Percentiles rank a stretch among this genome's conserved stretches.
Evolutionary conservation across 1,140 invertebrate species (phyloP).

Genomic region (Caerostris extrusa): DNA sequence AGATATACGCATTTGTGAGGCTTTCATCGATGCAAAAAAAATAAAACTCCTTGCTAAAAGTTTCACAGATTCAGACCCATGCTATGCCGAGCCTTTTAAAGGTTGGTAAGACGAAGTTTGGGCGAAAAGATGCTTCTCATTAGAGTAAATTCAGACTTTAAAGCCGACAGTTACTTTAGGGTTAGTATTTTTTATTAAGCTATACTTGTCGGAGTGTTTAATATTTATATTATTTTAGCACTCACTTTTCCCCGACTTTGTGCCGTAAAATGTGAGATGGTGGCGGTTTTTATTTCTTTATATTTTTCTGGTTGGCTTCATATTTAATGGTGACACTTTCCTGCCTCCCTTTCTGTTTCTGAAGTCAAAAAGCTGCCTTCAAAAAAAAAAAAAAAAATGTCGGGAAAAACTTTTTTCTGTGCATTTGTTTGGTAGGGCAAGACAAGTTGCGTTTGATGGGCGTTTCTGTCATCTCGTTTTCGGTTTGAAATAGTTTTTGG

Average conservation of each 20-base stretch:
- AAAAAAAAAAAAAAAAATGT: no score
- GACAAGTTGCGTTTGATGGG: no score
- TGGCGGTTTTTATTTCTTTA: neutral
- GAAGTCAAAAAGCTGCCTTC: no score
- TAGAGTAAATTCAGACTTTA: constrained; percentile 52
- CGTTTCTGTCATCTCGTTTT: no score
- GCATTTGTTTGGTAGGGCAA: no score
- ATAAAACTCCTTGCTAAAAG: neutral
- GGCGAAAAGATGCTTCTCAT: neutral
- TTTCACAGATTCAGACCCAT: neutral
- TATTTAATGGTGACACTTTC: no score
- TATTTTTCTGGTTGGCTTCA: neutral
- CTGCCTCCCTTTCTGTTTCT: no score
- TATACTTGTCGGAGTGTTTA: constrained; percentile 32
- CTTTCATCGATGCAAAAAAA: neutral
- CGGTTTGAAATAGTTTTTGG: no score
- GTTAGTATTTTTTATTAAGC: constrained; percentile 35
- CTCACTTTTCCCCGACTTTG: neutral
- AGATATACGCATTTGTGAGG: neutral
- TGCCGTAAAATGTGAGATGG: no score
- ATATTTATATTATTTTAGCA: constrained; percentile 23
- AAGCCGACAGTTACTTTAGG: constrained; percentile 11
- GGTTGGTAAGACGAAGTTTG: neutral
- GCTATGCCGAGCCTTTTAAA: neutral
- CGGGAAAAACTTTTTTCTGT: no score